A percentile compares a stretch with the other conserved stretches of the same genome.
Evolutionary conservation across 2,113 vertebrate genomes (phyloP).

Genomic region (Xyliphius kryptos): DNA sequence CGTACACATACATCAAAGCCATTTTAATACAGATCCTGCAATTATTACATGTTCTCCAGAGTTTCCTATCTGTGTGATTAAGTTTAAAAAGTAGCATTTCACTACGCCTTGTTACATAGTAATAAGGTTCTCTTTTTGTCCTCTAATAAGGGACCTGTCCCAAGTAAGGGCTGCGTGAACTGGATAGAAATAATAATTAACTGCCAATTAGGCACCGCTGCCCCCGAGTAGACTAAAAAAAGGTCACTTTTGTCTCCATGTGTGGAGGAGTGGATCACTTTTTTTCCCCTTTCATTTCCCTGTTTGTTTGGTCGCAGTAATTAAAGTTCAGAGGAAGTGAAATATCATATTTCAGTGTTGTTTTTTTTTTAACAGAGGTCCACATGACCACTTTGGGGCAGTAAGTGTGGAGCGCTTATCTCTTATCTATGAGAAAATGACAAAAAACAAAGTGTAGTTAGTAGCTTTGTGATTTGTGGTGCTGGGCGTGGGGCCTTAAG

Average conservation of each 20-base stretch:
- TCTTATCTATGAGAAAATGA: too few species aligned
- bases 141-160: slow-evolving; percentile 67
- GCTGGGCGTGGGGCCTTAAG: too few species aligned
- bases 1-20: slow-evolving; percentile 46
- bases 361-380: too few species aligned
- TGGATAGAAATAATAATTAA: slow-evolving; percentile 65
- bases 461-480: too few species aligned
- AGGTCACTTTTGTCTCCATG: slow-evolving; percentile 52
- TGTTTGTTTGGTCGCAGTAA: slow-evolving; percentile 44
- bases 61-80: slow-evolving; percentile 28
- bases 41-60: slow-evolving; percentile 41
- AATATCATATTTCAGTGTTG: slow-evolving; percentile 37
- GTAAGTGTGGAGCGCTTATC: too few species aligned
- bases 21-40: slow-evolving; percentile 48
- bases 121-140: slow-evolving; percentile 25
- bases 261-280: slow-evolving; percentile 43
- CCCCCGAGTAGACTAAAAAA: slow-evolving; percentile 57
- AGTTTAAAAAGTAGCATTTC: slow-evolving; percentile 38
- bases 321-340: slow-evolving; percentile 40
- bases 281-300: slow-evolving; percentile 18
- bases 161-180: slow-evolving; percentile 58
- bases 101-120: slow-evolving; percentile 51
- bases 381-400: too few species aligned
- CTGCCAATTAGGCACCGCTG: slow-evolving; percentile 66
- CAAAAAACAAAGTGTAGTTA: too few species aligned